Conservation (phyloP, 1,140 invertebrate genomes). For the Heliothis virescens region DNA sequence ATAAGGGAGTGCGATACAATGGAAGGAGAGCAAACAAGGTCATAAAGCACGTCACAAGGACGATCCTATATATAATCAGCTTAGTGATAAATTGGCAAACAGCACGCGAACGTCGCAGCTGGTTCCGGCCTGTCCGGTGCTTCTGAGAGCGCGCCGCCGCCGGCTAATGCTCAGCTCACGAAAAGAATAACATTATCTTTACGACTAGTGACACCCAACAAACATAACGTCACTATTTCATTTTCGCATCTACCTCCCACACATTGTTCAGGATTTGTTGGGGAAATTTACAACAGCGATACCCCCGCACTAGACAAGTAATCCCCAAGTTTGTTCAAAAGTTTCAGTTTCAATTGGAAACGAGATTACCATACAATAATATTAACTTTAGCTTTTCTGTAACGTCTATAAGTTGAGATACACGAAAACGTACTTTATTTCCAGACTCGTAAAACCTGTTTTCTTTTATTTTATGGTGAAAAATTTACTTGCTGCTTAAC, state of each 20-base stretch:
- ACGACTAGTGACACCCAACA: constrained; percentile 10
- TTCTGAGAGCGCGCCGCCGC: constrained; percentile 57
- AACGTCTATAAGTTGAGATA: constrained; percentile 7
- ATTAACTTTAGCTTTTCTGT: constrained; percentile 26
- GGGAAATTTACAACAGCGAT: constrained; percentile 27
- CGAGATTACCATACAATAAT: constrained; percentile 45
- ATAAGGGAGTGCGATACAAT: constrained; percentile 73
- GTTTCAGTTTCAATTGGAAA: constrained; percentile 47
- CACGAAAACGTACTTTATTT: constrained; percentile 50
- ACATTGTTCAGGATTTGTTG: constrained; percentile 23
- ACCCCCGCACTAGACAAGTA: constrained; percentile 35
- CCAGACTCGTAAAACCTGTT: constrained; percentile 39
- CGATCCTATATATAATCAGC: constrained; percentile 84
- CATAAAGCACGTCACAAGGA: constrained; percentile 81
- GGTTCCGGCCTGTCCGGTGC: constrained; percentile 68
- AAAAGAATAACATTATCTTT: constrained; percentile 34
- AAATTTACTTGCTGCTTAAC: constrained; percentile 52
- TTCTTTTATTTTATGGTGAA: constrained; percentile 52
- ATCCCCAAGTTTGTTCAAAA: constrained; percentile 46
- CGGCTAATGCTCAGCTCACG: constrained; percentile 45
- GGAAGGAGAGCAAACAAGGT: constrained; percentile 76
- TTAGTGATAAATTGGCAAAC: constrained; percentile 86
- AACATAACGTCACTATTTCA: constrained; percentile 9
- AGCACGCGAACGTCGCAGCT: constrained; percentile 84
- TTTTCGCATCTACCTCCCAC: not conserved